Evolutionary conservation across 1,140 invertebrate genomes (phyloP).

Genomic region (Papilio polyxenes): DNA sequence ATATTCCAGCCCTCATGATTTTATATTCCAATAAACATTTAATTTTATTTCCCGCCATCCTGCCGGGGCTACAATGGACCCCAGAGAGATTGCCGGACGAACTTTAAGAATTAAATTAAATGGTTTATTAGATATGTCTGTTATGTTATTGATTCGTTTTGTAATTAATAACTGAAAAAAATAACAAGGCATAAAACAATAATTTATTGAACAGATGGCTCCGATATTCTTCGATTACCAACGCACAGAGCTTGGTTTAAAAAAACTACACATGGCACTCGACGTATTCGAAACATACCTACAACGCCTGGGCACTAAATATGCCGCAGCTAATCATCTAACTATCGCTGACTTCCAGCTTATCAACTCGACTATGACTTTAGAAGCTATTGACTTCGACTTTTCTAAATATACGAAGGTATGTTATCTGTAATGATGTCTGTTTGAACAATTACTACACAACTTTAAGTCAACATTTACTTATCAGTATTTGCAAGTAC

Average conservation of each 20-base stretch:
- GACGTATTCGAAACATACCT: constrained; percentile 86
- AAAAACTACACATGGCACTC: constrained; percentile 84
- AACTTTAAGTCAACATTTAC: background rate
- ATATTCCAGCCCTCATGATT: too few species aligned
- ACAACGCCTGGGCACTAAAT: constrained; percentile 81
- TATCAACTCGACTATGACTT: constrained; percentile 85
- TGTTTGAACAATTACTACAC: background rate
- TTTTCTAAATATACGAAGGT: constrained; percentile 81
- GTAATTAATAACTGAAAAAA: too few species aligned
- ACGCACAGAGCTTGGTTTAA: constrained; percentile 83
- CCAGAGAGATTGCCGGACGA: too few species aligned
- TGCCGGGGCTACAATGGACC: too few species aligned
- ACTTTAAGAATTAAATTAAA: too few species aligned
- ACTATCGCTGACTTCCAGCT: constrained; percentile 89
- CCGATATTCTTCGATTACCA: constrained; percentile 88
- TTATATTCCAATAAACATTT: too few species aligned
- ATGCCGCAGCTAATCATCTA: constrained; percentile 84
- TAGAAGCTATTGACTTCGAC: constrained; percentile 87
- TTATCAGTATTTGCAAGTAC: too few species aligned
- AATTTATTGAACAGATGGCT: constrained; percentile 79
- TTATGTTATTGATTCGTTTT: too few species aligned
- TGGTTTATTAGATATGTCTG: background rate
- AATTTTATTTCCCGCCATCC: too few species aligned
- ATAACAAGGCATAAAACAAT: constrained; percentile 13
- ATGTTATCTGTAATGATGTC: constrained; percentile 3